Conservation (phyloP, 2,113 vertebrate genomes). For the Herpailurus yagouaroundi region DNA sequence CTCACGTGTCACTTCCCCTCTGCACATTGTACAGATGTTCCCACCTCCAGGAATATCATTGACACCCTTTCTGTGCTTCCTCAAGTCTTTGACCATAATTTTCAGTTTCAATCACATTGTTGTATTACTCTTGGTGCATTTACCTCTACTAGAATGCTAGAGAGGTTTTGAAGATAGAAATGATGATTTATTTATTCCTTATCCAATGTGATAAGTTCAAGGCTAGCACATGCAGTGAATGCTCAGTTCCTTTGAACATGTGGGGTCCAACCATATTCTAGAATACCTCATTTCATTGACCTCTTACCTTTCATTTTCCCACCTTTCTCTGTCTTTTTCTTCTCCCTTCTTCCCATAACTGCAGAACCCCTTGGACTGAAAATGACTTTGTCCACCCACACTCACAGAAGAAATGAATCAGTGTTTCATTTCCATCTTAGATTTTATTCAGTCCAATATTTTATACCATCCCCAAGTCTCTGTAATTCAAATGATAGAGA, state of each 20-base stretch:
- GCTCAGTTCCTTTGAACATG: neutral
- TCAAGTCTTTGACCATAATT: neutral
- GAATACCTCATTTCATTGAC: neutral
- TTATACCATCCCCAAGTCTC: neutral
- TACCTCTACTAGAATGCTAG: neutral
- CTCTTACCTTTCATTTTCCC: neutral
- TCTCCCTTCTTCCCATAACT: neutral
- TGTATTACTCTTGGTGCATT: neutral
- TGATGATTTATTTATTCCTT: neutral
- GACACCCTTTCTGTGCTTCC: neutral
- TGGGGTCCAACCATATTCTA: neutral
- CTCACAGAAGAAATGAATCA: neutral
- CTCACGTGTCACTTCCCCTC: neutral
- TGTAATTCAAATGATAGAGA: neutral
- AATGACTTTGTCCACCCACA: neutral
- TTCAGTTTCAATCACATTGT: neutral
- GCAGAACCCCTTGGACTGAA: neutral
- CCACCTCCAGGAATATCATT: neutral
- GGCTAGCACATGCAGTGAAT: fast-evolving
- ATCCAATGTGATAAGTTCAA: neutral
- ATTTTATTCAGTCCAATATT: neutral
- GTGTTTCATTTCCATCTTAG: neutral
- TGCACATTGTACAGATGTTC: neutral
- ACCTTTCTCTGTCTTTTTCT: neutral
- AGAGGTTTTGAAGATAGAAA: neutral